A percentile compares a stretch with the other conserved stretches of the same genome.
Conservation (phyloP, 1,140 invertebrate species). For the Leptestheria dahalacensis region DNA sequence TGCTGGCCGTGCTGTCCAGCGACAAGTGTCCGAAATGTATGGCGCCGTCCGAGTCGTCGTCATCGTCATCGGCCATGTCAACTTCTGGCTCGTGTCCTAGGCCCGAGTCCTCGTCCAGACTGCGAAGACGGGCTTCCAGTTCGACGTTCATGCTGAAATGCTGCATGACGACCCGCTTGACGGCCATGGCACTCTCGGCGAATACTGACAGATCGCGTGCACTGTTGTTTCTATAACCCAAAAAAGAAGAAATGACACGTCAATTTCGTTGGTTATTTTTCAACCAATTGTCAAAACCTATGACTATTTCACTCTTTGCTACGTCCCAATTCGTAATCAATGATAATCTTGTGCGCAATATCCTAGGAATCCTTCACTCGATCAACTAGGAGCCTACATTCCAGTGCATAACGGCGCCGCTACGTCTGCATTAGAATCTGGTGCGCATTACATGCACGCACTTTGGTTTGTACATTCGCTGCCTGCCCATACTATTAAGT, state of each 20-base stretch:
- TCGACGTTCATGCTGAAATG: conserved; percentile 64
- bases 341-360: too few species aligned
- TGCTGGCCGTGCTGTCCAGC: neutral
- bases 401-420: too few species aligned
- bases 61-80: neutral
- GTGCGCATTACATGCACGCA: too few species aligned
- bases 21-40: conserved; percentile 29
- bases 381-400: too few species aligned
- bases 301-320: too few species aligned
- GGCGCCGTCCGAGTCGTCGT: conserved; percentile 16
- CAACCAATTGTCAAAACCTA: too few species aligned
- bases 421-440: too few species aligned
- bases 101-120: conserved; percentile 20
- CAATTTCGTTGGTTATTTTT: too few species aligned
- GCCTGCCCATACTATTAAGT: too few species aligned
- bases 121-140: conserved; percentile 22
- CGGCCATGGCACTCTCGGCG: conserved; percentile 84
- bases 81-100: conserved; percentile 17
- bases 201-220: conserved; percentile 80
- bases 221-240: conserved; percentile 66
- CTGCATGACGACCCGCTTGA: conserved; percentile 81
- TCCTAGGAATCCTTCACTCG: too few species aligned
- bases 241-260: neutral
- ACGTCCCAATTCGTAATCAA: too few species aligned
- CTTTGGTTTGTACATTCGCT: too few species aligned